A percentile compares a stretch with the other conserved stretches of the same genome.
Conservation (phyloP, 2,797 vertebrate species). For the Sebastes itinus region DNA sequence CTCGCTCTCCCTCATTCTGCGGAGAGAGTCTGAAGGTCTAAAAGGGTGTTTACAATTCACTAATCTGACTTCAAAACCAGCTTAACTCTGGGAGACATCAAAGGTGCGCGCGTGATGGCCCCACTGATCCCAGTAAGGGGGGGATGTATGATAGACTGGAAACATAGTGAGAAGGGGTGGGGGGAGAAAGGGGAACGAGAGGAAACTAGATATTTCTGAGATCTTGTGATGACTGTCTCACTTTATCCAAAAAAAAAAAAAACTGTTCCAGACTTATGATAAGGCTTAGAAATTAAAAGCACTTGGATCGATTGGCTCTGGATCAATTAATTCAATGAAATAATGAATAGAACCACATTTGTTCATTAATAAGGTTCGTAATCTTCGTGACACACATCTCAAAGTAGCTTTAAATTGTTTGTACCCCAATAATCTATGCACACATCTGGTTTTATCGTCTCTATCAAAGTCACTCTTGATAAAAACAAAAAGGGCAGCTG, state of each 20-base stretch:
- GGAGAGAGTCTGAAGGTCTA: constrained; percentile 77
- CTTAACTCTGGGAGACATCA: constrained; percentile 85
- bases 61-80: constrained; percentile 84
- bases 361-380: not conserved
- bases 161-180: constrained; percentile 66
- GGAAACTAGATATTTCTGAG: constrained; percentile 70
- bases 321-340: constrained; percentile 12
- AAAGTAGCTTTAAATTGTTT: constrained; percentile 31
- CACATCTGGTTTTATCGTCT: constrained; percentile 22
- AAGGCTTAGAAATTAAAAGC: constrained; percentile 41
- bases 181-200: constrained; percentile 45
- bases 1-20: constrained; percentile 63
- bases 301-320: not conserved
- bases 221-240: constrained; percentile 78
- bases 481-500: constrained; percentile 54
- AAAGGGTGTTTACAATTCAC: constrained; percentile 82
- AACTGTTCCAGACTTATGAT: constrained; percentile 51
- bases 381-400: not conserved
- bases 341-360: constrained; percentile 25
- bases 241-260: constrained; percentile 42
- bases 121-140: constrained; percentile 82
- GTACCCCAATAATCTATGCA: constrained; percentile 18
- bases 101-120: constrained; percentile 83
- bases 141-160: constrained; percentile 83
- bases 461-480: constrained; percentile 40